A percentile compares a stretch with the other conserved stretches of the same genome.
Evolutionary conservation across 2,113 vertebrate species (phyloP).

Genomic region (Pachyramphus minor): DNA sequence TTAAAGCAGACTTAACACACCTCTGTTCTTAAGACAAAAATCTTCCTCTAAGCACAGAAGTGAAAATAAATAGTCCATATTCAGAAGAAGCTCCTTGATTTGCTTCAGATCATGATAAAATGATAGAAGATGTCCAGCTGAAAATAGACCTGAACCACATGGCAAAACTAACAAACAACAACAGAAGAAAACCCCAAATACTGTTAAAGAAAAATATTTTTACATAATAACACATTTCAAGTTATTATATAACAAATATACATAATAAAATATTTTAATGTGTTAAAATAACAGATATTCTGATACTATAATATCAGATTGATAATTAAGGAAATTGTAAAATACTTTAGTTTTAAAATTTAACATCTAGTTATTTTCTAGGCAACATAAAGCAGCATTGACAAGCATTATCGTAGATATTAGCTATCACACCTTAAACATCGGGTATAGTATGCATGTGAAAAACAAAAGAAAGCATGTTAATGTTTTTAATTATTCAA

Average conservation of each 20-base stretch:
- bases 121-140: neutral
- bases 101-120: neutral
- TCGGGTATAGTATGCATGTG: neutral
- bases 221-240: neutral
- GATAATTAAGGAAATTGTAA: neutral
- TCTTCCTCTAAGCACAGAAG: neutral
- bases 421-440: neutral
- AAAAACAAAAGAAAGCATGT: neutral
- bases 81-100: neutral
- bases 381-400: neutral
- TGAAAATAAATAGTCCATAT: neutral
- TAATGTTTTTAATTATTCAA: neutral
- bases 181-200: neutral
- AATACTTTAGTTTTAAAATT: neutral
- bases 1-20: neutral
- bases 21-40: neutral
- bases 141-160: neutral
- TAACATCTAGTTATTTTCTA: neutral
- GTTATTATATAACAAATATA: neutral
- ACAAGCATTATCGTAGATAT: neutral
- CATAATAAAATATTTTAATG: neutral
- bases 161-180: neutral
- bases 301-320: neutral
- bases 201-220: neutral
- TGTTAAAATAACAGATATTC: neutral